Evolutionary conservation across 2,113 vertebrate genomes (phyloP).

Genomic region (Poecilia latipinna): DNA sequence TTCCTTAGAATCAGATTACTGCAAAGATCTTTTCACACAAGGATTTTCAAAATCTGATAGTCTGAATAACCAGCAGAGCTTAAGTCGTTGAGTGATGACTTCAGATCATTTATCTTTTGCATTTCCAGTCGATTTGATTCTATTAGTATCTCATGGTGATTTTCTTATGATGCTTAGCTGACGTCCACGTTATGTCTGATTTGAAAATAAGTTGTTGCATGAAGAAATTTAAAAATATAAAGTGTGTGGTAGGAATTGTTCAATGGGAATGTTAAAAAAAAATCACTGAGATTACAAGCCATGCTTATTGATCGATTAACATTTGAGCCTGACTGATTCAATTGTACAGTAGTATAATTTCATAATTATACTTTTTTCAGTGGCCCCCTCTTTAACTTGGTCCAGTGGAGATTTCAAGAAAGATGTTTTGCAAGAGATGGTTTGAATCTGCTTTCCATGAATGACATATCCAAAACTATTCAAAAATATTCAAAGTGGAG

Average conservation of each 20-base stretch:
- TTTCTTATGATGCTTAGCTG: not conserved
- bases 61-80: not conserved
- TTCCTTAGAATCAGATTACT: not conserved
- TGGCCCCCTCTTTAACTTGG: conserved; percentile 9
- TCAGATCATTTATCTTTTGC: not conserved
- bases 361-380: not conserved
- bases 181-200: not conserved
- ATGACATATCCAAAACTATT: conserved; percentile 65
- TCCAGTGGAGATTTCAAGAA: conserved; percentile 16
- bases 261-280: no score
- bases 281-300: no score
- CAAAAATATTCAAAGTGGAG: conserved; percentile 67
- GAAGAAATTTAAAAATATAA: not conserved
- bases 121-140: not conserved
- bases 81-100: not conserved
- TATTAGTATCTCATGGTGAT: not conserved
- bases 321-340: not conserved
- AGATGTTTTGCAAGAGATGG: conserved; percentile 19
- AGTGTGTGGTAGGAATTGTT: not conserved
- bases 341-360: not conserved
- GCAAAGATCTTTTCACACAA: not conserved
- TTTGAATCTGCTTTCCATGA: conserved; percentile 74
- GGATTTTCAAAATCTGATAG: not conserved
- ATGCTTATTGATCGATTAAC: not conserved
- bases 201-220: not conserved